These are phyloP conservation scores for Poecilia velifera DNA, from an alignment of 2,797 vertebrate species.

Conservation along the genomic window DNA sequence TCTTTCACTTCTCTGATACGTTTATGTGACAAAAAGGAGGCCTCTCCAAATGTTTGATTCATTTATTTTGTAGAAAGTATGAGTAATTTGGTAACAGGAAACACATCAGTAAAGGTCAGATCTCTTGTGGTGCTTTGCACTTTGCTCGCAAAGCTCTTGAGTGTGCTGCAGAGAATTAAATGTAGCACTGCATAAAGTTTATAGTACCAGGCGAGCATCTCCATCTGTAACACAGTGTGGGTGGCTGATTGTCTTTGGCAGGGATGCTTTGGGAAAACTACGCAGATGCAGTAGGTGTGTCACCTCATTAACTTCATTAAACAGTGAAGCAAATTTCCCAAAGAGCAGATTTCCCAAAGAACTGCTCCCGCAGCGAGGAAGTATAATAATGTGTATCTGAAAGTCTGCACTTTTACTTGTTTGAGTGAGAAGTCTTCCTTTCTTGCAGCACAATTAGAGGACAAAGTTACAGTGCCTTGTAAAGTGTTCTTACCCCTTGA, in stretches of 20 bases:
- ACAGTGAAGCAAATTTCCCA: conserved; percentile 70
- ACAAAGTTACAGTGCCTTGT: conserved; percentile 20
- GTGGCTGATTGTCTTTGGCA: conserved; percentile 43
- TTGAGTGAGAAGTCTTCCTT: conserved; percentile 1
- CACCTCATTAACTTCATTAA: conserved; percentile 72
- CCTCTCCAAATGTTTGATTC: background rate
- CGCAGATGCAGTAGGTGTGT: conserved; percentile 62
- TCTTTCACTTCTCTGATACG: background rate
- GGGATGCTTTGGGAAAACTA: conserved; percentile 51
- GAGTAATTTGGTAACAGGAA: conserved; percentile 20
- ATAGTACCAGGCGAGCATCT: conserved; percentile 42
- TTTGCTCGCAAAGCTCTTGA: conserved; percentile 30
- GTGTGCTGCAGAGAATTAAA: conserved; percentile 31
- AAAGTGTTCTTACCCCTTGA: background rate
- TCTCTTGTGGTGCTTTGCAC: conserved; percentile 24
- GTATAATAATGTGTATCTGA: conserved; percentile 58
- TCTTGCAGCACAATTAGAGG: conserved; percentile 45
- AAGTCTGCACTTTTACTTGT: conserved; percentile 70
- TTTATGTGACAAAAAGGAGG: background rate
- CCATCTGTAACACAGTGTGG: conserved; percentile 48
- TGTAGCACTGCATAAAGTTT: conserved; percentile 42
- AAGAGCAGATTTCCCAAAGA: conserved; percentile 66
- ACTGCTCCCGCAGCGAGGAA: conserved; percentile 56
- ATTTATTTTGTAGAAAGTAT: conserved; percentile 3
- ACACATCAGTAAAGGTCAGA: conserved; percentile 36